Percentiles rank a stretch among this genome's conserved stretches.
Conservation (phyloP, 35 echinoderm and acorn worm genomes). For the Apostichopus californicus region DNA sequence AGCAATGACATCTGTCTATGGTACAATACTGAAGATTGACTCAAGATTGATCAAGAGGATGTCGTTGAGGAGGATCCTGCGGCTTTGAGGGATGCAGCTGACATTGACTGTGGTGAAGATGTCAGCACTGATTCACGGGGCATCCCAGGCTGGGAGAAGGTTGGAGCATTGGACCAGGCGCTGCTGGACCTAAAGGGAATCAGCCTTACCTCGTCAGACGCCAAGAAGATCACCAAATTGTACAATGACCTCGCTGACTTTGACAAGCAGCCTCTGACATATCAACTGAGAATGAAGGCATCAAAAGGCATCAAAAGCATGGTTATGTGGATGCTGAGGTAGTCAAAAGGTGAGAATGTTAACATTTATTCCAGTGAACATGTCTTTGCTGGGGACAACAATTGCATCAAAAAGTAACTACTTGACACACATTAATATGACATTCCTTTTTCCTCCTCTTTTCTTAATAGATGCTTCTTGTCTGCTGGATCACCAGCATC, state of each 20-base stretch:
- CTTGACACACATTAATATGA: background rate
- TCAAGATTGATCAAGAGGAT: background rate
- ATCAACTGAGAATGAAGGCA: background rate
- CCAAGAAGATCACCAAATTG: background rate
- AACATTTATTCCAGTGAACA: background rate
- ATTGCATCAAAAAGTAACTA: background rate
- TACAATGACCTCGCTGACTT: background rate
- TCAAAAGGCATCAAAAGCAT: background rate
- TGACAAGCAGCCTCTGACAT: constrained; percentile 14
- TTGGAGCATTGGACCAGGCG: background rate
- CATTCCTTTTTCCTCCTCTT: background rate
- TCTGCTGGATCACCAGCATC: constrained; percentile 1
- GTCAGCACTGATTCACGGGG: background rate
- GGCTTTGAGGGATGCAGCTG: background rate
- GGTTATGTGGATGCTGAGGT: background rate
- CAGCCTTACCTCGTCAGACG: background rate
- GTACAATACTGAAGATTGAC: background rate
- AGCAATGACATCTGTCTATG: constrained; percentile 9
- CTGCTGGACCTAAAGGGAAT: background rate
- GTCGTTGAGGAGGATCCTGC: background rate
- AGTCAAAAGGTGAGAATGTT: constrained; percentile 12
- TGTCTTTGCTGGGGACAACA: too few relatives aligned
- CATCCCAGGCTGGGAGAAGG: constrained; percentile 24
- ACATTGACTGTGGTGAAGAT: background rate
- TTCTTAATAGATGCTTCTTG: constrained; percentile 18